These are phyloP conservation scores for Pristionchus arcanus DNA, from an alignment of 2,888 invertebrate species.

Conservation along the genomic window DNA sequence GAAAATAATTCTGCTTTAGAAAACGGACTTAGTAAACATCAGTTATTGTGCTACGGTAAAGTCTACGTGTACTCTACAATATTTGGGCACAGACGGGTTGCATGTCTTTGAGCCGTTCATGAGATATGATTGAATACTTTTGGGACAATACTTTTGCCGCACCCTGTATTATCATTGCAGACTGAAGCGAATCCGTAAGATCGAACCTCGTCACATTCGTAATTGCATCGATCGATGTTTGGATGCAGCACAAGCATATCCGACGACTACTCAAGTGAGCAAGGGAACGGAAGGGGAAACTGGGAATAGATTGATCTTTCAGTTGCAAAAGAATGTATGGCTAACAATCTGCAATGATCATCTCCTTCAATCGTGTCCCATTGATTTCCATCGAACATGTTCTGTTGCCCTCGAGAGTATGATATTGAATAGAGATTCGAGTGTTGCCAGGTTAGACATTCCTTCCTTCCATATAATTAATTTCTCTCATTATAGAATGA, in stretches of 20 bases:
- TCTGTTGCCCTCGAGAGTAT: slow-evolving; percentile 86
- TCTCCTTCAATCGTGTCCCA: slow-evolving; percentile 85
- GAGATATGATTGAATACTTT: no score
- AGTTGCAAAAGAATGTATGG: slow-evolving; percentile 79
- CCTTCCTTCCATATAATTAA: neutral
- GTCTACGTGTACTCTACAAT: no score
- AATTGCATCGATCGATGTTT: slow-evolving; percentile 68
- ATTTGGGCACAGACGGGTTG: no score
- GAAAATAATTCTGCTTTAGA: no score
- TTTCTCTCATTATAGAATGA: slow-evolving; percentile 84
- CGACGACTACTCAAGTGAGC: slow-evolving; percentile 62
- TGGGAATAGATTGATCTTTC: neutral
- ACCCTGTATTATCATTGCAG: slow-evolving; percentile 56
- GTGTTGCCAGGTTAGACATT: slow-evolving; percentile 62
- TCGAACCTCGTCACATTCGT: slow-evolving; percentile 62
- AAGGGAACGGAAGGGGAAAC: neutral
- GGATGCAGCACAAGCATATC: slow-evolving; percentile 67
- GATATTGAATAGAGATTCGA: slow-evolving; percentile 66
- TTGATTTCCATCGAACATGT: slow-evolving; percentile 86
- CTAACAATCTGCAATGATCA: slow-evolving; percentile 87
- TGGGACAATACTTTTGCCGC: no score
- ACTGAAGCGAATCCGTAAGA: slow-evolving; percentile 66
- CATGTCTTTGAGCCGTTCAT: no score
- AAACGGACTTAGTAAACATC: no score
- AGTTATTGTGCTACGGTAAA: no score